Base-by-base conservation (phyloP, 2,797 vertebrate species). In the Bovichtus diacanthus region DNA sequence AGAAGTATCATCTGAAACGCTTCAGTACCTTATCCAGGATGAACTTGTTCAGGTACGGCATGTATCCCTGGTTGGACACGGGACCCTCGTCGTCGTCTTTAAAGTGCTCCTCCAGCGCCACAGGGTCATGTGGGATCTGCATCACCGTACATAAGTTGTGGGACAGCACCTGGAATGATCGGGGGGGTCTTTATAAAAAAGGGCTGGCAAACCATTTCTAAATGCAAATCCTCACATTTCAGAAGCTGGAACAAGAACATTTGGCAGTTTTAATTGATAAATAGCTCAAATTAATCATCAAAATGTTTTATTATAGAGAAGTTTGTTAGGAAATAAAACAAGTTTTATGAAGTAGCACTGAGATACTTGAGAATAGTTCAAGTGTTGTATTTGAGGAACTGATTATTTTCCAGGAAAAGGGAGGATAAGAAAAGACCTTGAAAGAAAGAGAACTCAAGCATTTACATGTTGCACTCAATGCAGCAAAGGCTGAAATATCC, bases 41-140 rank as follows among this genome's bases (percentile, higher is more conserved):
- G 94, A 98, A 99, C 84, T 94, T 97, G 93, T 98, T 98, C 80
- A 99, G 95, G 88, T 99, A 99, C 0, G 98, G 98, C 98, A 99
- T 99, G 94, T 99, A 99, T 9, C 98, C 98, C 90, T 99, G 98
- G 91, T 96, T 99, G 82, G 98, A 99, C 70, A 99, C 98, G 0
- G 98, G 98, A 9, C 98, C 98, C 83, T 98, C 97, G 2, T 99
- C 98, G 10, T 99, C 98, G 0, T 99, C 98, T 86, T 97, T 96
- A 3, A 99, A 99, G 82, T 99, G 98, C 65, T 99, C 97, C 84
- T 99, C 98, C 87, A 99, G 93, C 9, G 98, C 97, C 76, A 99
- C 96, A 0, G 98, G 98, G 87, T 99, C 97, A 0, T 99, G 98
- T 3, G 97, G 97, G 81, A 99, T 98, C 19, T 96, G 96, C 92